Conservation (phyloP, 2,113 vertebrate species). For the Panthera uncia region DNA sequence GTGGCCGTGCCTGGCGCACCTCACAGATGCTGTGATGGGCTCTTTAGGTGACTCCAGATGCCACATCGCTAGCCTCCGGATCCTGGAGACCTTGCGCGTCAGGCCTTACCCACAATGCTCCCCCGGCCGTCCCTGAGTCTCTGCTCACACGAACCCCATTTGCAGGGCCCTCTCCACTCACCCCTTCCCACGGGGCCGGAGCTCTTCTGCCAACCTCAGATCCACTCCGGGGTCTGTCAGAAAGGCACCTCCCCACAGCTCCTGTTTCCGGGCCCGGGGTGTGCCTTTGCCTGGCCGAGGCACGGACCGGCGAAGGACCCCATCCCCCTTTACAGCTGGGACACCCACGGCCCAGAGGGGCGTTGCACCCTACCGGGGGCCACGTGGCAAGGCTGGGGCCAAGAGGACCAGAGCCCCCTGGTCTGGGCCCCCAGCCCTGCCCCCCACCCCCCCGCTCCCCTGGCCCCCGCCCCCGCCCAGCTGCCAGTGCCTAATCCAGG, state of each 20-base stretch:
- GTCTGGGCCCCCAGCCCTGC: background rate
- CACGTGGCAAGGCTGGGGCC: background rate
- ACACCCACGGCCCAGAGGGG: background rate
- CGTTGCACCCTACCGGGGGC: background rate
- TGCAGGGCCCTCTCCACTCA: background rate
- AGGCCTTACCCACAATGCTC: too few species aligned
- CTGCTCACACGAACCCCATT: background rate
- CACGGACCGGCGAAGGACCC: background rate
- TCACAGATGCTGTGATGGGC: background rate
- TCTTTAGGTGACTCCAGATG: background rate
- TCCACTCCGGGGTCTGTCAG: background rate
- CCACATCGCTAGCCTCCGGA: background rate
- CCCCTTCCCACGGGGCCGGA: background rate
- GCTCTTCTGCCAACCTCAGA: background rate
- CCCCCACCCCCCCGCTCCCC: background rate
- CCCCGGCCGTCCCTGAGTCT: background rate
- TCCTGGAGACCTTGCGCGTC: accelerated
- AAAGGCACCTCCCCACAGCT: accelerated
- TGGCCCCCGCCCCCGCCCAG: background rate
- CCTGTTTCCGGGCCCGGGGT: background rate
- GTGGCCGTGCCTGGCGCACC: accelerated
- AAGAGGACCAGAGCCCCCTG: background rate
- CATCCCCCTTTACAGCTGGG: background rate
- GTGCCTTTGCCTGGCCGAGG: accelerated
- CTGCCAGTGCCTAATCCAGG: conserved; percentile 54